A percentile compares a stretch with the other conserved stretches of the same genome.
Evolutionary conservation across 2,113 vertebrate species (phyloP).

Genomic region (Boulengeromyrus knoepffleri): DNA sequence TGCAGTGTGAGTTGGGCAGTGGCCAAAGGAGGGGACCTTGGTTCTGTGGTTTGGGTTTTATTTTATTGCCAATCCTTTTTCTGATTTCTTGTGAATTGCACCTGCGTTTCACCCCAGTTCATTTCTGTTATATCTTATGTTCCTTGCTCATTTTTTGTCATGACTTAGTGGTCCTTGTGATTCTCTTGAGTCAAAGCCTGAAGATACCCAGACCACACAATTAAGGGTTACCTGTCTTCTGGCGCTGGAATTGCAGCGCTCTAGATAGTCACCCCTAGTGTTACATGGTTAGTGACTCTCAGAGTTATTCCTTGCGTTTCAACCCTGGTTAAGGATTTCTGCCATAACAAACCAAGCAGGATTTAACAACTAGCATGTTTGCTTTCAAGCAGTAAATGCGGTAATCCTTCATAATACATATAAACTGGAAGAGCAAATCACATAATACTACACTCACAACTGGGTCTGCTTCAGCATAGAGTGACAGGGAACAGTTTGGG

Average conservation of each 20-base stretch:
- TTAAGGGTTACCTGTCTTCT: neutral
- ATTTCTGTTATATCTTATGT: neutral
- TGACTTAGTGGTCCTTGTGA: neutral
- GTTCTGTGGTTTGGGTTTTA: neutral
- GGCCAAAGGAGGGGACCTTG: no score
- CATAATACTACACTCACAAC: neutral
- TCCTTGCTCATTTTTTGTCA: neutral
- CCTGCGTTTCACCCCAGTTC: neutral
- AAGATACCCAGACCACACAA: neutral
- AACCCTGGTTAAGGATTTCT: neutral
- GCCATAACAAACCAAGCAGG: neutral
- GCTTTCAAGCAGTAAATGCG: neutral
- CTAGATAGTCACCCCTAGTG: neutral
- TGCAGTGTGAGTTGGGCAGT: no score
- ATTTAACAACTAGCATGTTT: neutral
- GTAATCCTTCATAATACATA: neutral
- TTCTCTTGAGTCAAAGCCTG: neutral
- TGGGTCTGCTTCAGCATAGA: neutral
- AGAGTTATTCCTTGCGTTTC: neutral
- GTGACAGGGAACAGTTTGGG: neutral
- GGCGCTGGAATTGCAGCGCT: neutral
- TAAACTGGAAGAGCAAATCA: neutral
- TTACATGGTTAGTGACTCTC: neutral
- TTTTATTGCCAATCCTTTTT: neutral
- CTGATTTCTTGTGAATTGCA: neutral